Evolutionary conservation across 2,113 vertebrate species (phyloP), one percentile per base, ranked within the genome.

Genomic region (Nesospiza acunhae): DNA sequence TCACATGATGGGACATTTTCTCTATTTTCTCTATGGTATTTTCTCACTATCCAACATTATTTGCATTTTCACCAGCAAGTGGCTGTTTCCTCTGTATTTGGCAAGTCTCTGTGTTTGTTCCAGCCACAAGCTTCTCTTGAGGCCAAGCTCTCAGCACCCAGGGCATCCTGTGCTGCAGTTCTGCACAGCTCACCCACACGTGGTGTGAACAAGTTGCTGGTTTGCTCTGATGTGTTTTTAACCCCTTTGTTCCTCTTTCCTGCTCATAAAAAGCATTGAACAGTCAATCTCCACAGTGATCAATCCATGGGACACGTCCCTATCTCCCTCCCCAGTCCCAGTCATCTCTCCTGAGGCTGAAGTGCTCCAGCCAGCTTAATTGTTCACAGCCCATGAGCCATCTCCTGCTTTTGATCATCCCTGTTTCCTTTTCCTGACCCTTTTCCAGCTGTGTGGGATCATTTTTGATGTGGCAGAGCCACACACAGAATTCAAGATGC

Each of bases 401-500:
- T 11, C 64, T 77, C 55, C 13, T 11, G 64, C 55, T 92, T 91
- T 93, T 96, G 73, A 94, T 94, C 64, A 58, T 62, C 42, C 37
- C 41, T 89, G 63, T 63, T 80, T 79, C 68, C 80, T 94, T 67
- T 92, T 87, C 91, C 87, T 91, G 91, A 95, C 55, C 63, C 50
- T 62, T 50, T 69, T 58, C 46, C 84, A 86, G 6, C 39, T 77
- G 79, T 13, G 20, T 44, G 53, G 23, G 42, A 66, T 11, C n/a
- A 16, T 31, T 69, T 94, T 74, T 91, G 64, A 89, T 92, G 87
- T 78, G 73, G 84, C 41, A 92, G 46, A 94, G 70, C 76, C 76
- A 89, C 64, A 94, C 55, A 69, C 55, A 86, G 80, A 13, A 74
- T 58, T 58, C 31, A 73, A 74, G 72, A 89, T 39, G 49, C 66